Evolutionary conservation across 2,888 invertebrate species (phyloP).

Genomic region (Thecophora atra): DNA sequence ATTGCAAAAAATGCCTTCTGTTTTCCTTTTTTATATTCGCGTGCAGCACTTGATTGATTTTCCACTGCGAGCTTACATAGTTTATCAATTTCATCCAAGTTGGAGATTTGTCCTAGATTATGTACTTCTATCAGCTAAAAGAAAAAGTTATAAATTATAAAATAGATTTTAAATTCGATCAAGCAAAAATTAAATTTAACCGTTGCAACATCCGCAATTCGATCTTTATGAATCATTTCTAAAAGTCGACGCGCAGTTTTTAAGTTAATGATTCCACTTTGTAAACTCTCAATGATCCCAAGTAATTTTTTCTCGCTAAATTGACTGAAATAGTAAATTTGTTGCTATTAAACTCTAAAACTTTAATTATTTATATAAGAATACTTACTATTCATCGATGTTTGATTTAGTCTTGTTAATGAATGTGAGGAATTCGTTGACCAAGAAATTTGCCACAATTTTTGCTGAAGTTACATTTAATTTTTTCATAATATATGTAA

Average conservation of each 20-base stretch:
- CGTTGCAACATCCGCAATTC: constrained; percentile 61
- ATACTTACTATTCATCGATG: constrained; percentile 71
- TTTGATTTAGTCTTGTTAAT: constrained; percentile 73
- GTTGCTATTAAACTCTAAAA: neutral
- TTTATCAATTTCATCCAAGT: constrained; percentile 70
- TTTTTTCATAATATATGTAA: constrained; percentile 70
- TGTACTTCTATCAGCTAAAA: constrained; percentile 71
- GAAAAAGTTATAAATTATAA: constrained; percentile 41
- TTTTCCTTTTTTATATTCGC: constrained; percentile 76
- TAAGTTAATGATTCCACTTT: constrained; percentile 72
- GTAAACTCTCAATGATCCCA: constrained; percentile 73
- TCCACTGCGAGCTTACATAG: constrained; percentile 72
- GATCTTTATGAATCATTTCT: constrained; percentile 65
- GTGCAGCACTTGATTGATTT: constrained; percentile 74
- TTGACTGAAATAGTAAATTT: constrained; percentile 59
- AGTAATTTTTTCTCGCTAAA: constrained; percentile 69
- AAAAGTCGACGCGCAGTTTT: constrained; percentile 69
- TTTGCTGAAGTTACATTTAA: constrained; percentile 68
- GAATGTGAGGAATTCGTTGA: constrained; percentile 75
- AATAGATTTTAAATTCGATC: constrained; percentile 35
- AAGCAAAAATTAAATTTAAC: constrained; percentile 47
- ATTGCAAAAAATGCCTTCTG: constrained; percentile 75
- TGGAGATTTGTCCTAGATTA: constrained; percentile 73
- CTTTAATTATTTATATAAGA: neutral
- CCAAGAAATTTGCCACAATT: constrained; percentile 74